Percentiles rank a stretch among this genome's conserved stretches.
phyloP scores from a whole-genome alignment of 2,888 invertebrate species.

The Danaus chrysippus region DNA sequence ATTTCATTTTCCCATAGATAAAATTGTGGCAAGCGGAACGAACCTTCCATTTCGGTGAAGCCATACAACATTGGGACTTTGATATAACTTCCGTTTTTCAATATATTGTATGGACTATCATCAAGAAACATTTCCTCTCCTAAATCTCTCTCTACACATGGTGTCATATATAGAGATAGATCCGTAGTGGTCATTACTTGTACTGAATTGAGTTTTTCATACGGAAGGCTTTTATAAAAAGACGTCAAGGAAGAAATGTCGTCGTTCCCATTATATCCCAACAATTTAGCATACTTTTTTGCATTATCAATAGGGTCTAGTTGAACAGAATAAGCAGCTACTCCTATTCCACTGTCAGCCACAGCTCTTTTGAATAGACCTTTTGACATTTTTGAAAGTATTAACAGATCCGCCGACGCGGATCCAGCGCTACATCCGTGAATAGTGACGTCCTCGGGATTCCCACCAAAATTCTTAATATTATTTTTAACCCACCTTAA shows the following conservation, averaged over 20 bases:
- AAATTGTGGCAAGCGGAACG: slow-evolving; percentile 37
- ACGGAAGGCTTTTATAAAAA: slow-evolving; percentile 44
- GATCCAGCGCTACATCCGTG: slow-evolving; percentile 43
- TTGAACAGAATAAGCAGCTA: slow-evolving; percentile 35
- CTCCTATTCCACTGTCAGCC: slow-evolving; percentile 36
- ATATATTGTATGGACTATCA: slow-evolving; percentile 43
- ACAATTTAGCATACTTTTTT: slow-evolving; percentile 33
- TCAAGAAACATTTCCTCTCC: slow-evolving; percentile 40
- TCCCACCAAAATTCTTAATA: slow-evolving; percentile 42
- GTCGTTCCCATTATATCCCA: slow-evolving; percentile 39
- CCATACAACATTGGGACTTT: slow-evolving; percentile 49
- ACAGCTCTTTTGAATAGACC: slow-evolving; percentile 36
- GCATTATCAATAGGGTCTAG: slow-evolving; percentile 38
- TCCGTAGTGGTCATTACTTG: slow-evolving; percentile 31
- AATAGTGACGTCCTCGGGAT: slow-evolving; percentile 43
- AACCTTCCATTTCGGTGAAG: slow-evolving; percentile 45
- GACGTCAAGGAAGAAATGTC: slow-evolving; percentile 43
- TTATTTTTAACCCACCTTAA: slow-evolving; percentile 43
- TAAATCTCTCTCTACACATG: slow-evolving; percentile 38
- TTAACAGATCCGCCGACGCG: slow-evolving; percentile 36
- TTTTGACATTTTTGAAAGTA: slow-evolving; percentile 36
- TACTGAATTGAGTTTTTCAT: slow-evolving; percentile 38
- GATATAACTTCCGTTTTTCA: slow-evolving; percentile 36
- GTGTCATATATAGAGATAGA: slow-evolving; percentile 35
- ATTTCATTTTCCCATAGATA: slow-evolving; percentile 43